These are phyloP conservation scores for Drosophila setifemur DNA, from an alignment of 1,140 invertebrate species.

Conservation along the genomic window DNA sequence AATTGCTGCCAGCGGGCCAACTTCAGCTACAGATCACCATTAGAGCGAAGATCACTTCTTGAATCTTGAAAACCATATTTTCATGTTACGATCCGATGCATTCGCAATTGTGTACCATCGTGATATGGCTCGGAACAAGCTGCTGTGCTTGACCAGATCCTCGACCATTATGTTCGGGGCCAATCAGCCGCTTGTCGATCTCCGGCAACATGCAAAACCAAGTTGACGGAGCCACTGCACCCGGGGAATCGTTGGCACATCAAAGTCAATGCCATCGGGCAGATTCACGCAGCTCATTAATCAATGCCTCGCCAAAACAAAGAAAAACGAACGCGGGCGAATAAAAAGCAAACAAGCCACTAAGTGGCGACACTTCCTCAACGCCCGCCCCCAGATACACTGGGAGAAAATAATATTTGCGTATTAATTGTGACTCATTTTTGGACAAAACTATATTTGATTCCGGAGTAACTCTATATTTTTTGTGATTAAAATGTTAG, in stretches of 20 bases:
- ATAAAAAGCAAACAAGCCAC: conserved; percentile 51
- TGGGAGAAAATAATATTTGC: background rate
- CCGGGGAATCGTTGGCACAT: conserved; percentile 34
- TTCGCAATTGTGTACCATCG: conserved; percentile 10
- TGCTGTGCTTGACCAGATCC: conserved; percentile 6
- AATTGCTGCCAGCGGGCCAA: conserved; percentile 1
- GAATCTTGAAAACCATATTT: background rate
- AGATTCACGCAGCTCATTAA: conserved; percentile 59
- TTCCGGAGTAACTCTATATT: too few species aligned
- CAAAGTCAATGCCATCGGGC: conserved; percentile 54
- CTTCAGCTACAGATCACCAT: background rate
- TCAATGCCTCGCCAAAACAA: conserved; percentile 56
- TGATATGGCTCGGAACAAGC: conserved; percentile 3
- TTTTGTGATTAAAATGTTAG: too few species aligned
- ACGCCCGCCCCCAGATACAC: conserved; percentile 30
- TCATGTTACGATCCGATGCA: background rate
- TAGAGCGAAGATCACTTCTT: background rate
- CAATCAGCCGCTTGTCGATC: conserved; percentile 54
- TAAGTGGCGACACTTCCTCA: conserved; percentile 66
- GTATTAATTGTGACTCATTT: too few species aligned
- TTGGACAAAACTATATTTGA: too few species aligned
- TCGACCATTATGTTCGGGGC: conserved; percentile 18
- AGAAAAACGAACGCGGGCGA: conserved; percentile 27
- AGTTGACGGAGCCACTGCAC: conserved; percentile 9
- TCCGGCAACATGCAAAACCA: conserved; percentile 26